Evolutionary conservation across 2,888 invertebrate genomes (phyloP).

Genomic region (Plebejus argus): DNA sequence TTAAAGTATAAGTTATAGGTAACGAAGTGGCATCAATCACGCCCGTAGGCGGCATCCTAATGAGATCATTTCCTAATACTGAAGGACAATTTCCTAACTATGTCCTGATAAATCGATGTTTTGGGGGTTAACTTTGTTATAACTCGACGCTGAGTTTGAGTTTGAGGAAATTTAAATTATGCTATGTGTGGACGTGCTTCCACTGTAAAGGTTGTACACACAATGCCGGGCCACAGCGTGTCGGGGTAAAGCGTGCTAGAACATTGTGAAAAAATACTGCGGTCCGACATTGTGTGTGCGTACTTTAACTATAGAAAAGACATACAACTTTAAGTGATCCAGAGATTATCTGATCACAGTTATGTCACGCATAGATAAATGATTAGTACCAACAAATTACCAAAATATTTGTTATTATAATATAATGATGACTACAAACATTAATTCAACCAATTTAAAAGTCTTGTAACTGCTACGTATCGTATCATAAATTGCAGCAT

Average conservation of each 20-base stretch:
- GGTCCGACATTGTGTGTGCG: too few relatives aligned
- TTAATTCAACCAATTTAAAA: too few relatives aligned
- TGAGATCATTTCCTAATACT: slow-evolving; percentile 73
- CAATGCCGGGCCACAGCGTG: neutral
- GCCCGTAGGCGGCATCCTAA: slow-evolving; percentile 59
- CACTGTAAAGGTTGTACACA: neutral
- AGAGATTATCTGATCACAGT: too few relatives aligned
- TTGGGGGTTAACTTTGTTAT: slow-evolving; percentile 31
- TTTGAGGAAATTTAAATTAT: neutral
- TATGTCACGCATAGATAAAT: too few relatives aligned
- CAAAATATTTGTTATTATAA: too few relatives aligned
- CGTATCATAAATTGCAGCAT: too few relatives aligned
- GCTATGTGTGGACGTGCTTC: neutral
- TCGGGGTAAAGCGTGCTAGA: neutral
- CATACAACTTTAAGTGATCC: too few relatives aligned
- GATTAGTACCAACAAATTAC: too few relatives aligned
- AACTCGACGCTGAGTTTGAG: neutral
- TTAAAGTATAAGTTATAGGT: slow-evolving; percentile 19
- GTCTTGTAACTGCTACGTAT: too few relatives aligned
- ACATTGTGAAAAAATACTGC: too few relatives aligned
- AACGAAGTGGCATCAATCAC: slow-evolving; percentile 64
- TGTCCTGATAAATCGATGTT: slow-evolving; percentile 51
- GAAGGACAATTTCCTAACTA: slow-evolving; percentile 60
- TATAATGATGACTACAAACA: too few relatives aligned
- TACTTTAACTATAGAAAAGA: too few relatives aligned